Evolutionary conservation across 2,888 invertebrate species (phyloP).

Genomic region (Selenia dentaria): DNA sequence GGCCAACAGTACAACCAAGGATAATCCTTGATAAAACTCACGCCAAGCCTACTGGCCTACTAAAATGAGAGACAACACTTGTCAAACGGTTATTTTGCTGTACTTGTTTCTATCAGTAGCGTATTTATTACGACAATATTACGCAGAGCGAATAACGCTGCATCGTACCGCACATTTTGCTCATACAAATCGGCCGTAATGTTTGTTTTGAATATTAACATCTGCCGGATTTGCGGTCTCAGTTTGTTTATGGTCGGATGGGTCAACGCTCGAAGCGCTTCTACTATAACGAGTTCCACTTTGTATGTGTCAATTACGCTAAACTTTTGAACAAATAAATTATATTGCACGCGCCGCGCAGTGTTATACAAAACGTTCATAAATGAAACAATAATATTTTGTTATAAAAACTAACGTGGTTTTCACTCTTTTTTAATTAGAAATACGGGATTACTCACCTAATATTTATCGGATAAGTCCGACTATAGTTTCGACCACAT

Average conservation of each 20-base stretch:
- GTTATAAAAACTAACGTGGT: too few species aligned
- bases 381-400: slow-evolving; percentile 29
- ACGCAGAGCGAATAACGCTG: slow-evolving; percentile 39
- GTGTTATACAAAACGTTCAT: slow-evolving; percentile 2
- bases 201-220: slow-evolving; percentile 49
- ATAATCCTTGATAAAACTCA: too few species aligned
- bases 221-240: slow-evolving; percentile 42
- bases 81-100: slow-evolving; percentile 42
- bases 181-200: slow-evolving; percentile 47
- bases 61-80: slow-evolving; percentile 35
- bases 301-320: slow-evolving; percentile 7
- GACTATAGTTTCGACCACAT: too few species aligned
- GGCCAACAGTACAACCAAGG: too few species aligned
- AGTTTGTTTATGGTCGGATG: slow-evolving; percentile 35
- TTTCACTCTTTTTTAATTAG: too few species aligned
- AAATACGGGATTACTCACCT: too few species aligned
- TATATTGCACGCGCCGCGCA: neutral
- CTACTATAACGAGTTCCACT: slow-evolving; percentile 2
- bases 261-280: slow-evolving; percentile 23
- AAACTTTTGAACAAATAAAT: slow-evolving; percentile 10
- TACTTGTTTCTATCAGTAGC: slow-evolving; percentile 62
- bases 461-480: too few species aligned
- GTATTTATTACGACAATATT: slow-evolving; percentile 67
- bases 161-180: slow-evolving; percentile 30
- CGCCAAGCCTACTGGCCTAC: too few species aligned